phyloP scores from a whole-genome alignment of 2,797 vertebrate species.

The Myotis planiceps region DNA sequence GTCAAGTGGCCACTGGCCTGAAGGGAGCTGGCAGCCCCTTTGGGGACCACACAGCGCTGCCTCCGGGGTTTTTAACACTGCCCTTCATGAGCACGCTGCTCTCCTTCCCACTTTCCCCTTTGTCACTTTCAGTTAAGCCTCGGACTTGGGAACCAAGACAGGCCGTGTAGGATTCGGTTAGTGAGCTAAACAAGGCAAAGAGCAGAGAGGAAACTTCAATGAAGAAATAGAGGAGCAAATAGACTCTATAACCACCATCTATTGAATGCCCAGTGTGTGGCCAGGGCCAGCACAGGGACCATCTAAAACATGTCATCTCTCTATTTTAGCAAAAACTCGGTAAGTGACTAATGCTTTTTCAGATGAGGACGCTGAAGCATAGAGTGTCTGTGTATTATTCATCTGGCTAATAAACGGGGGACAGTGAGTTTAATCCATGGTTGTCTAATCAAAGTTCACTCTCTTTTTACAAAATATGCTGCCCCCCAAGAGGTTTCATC shows the following conservation, averaged over 20 bases:
- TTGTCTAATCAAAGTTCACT: neutral
- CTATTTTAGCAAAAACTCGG: neutral
- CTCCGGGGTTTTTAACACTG: constrained; percentile 68
- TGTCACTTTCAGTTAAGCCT: constrained; percentile 79
- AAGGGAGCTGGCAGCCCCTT: constrained; percentile 52
- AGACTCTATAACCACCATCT: accelerated
- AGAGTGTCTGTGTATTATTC: neutral
- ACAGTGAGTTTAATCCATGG: accelerated
- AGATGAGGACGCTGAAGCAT: neutral
- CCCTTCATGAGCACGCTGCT: constrained; percentile 61
- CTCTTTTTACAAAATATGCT: neutral
- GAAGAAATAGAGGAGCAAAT: neutral
- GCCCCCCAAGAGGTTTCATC: neutral
- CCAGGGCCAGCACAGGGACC: accelerated
- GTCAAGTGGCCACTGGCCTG: neutral
- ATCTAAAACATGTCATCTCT: neutral
- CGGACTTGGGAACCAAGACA: constrained; percentile 72
- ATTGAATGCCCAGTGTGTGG: accelerated
- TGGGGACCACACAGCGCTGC: constrained; percentile 45
- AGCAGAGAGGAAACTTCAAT: neutral
- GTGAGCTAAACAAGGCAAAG: constrained; percentile 18
- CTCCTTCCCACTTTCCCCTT: constrained; percentile 68
- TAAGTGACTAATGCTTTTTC: neutral
- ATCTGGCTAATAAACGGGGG: neutral
- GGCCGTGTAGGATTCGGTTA: constrained; percentile 46